Evolutionary conservation across 2,797 vertebrate genomes (phyloP), one percentile per base, ranked within the genome.

Genomic region (Fundulus diaphanus): DNA sequence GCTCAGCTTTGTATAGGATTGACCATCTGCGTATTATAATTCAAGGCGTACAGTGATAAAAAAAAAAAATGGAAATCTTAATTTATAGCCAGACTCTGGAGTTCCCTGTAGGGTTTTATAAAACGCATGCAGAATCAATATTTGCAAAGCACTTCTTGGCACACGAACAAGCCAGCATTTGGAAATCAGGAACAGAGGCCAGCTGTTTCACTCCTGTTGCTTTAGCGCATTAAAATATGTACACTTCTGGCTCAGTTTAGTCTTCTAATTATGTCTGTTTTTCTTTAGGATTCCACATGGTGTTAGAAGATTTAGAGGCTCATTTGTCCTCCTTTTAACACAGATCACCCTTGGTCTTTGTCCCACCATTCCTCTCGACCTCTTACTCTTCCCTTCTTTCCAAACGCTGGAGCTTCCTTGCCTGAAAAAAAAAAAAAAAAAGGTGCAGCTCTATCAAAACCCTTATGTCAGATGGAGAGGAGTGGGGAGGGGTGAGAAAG

Each of bases 231-330:
- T 70, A 69, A 83, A 86, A 84, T 44, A 85, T 76, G 72, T 69
- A 80, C 86, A 70, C 79, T 89, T 74, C n/a, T 61, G 73, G 75
- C 65, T 80, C 74, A 79, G 70, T 59, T 29, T 84, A 73, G 57
- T 46, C 82, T 72, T 87, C 74, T 90, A 88, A 87, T 82, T 70
- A 66, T 1, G 77, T 81, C 82, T 46, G 56, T 82, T 87, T 87
- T 89, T 80, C 59, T 68, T 75, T n/a, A 84, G 75, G 44, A 88
- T 88, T 91, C 90, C 84, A 68, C 82, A 69, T 76, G 81, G 57
- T 81, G 81, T 85, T 46, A 54, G 88, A 82, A 83, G 48, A 71
- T 90, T 90, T 77, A 70, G 78, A 87, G 78, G 27, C 85, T 88
- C 27, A 77, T 88, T 86, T 90, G 85, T 84, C 59, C 56, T 73